A percentile compares a stretch with the other conserved stretches of the same genome.
Conservation (phyloP, 2,888 invertebrate species). For the Clepsis dumicolana region DNA sequence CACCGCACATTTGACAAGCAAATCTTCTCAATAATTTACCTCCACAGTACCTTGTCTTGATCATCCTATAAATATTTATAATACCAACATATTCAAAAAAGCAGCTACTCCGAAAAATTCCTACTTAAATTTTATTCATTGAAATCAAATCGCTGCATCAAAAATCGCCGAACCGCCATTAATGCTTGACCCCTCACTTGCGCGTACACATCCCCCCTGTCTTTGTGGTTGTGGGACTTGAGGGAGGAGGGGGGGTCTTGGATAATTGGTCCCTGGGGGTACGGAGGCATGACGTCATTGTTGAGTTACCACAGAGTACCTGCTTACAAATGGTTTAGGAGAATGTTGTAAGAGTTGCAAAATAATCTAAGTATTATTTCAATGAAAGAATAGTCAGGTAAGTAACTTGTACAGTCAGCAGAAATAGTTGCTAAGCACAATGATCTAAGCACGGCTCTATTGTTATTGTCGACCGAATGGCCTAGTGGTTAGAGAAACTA, state of each 20-base stretch:
- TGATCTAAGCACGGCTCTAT: no score
- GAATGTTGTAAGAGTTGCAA: constrained; percentile 24
- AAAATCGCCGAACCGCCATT: constrained; percentile 22
- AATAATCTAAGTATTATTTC: no score
- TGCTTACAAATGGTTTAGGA: constrained; percentile 58
- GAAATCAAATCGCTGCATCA: constrained; percentile 40
- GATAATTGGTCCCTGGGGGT: constrained; percentile 52
- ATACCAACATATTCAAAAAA: not conserved
- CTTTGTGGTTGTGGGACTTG: constrained; percentile 24
- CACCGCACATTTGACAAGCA: no score
- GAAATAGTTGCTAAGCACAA: no score
- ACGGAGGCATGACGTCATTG: constrained; percentile 80
- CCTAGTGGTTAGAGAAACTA: no score
- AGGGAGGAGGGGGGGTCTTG: constrained; percentile 38
- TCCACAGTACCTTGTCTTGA: not conserved
- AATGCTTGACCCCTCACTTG: not conserved
- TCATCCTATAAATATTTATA: not conserved
- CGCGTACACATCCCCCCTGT: not conserved
- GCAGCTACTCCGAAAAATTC: constrained; percentile 16
- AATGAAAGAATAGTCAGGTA: no score
- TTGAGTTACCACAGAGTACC: constrained; percentile 79
- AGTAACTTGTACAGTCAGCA: no score
- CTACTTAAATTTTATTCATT: constrained; percentile 38
- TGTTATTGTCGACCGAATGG: no score
- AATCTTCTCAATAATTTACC: not conserved